Evolutionary conservation across 2,113 vertebrate species (phyloP), one percentile per base, ranked within the genome.

Genomic region (Antigone vipio): DNA sequence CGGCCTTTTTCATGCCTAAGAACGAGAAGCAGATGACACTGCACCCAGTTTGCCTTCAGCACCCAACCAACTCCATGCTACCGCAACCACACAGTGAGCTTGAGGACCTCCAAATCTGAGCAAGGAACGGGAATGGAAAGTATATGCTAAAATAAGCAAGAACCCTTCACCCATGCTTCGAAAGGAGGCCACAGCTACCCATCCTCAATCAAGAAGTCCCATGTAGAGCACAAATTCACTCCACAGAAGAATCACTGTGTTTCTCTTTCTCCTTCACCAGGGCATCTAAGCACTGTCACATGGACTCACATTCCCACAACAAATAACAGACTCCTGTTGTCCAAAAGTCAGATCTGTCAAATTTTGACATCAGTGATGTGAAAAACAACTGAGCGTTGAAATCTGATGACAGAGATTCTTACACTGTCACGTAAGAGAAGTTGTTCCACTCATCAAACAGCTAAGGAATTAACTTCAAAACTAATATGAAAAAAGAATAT

Each of bases 51-150:
- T 56, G 12, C 50, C 29, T 77, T 71, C 69, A 55, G 56, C 55
- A 35, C 24, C 9, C 17, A 13, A 67, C 23, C 20, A 73, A 15
- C 1, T 1, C 30, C 11, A n/a, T 0, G 0, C 19, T 38, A 64
- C 9, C 15, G 63, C 30, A 83, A 38, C 9, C 49, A 63, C 3
- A 6, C 14, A 45, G 21, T 0, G 0, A 29, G 20, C 23, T 71
- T 0, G 0, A 69, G 58, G 34, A 35, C 63, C 34, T 80, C 34
- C 30, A 34, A 7, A 26, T 56, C 17, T 8, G 24, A 47, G 8
- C 15, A 32, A 72, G 22, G 11, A 75, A 4, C 0, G 22, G 38
- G 40, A 80, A 50, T 58, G 14, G n/a, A 71, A 89, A 92, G 58
- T 5, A 29, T 2, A 0, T 6, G 9, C 8, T 76, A 76, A 79